A percentile compares a stretch with the other conserved stretches of the same genome.
These are phyloP conservation scores for Lasioglossum marginatum DNA, from an alignment of 2,888 invertebrate genomes.

Conservation along the genomic window DNA sequence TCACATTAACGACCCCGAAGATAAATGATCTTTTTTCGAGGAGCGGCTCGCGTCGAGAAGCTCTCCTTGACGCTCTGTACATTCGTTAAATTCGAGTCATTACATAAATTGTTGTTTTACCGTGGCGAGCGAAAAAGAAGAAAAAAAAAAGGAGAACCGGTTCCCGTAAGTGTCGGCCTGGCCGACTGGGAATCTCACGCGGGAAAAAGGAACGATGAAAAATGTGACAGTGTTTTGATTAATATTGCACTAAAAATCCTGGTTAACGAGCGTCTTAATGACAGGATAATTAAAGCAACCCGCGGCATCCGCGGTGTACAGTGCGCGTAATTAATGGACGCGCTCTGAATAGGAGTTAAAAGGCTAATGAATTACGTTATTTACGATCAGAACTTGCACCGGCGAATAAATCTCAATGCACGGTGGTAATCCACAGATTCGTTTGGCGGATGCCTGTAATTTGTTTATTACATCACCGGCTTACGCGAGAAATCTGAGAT, in stretches of 20 bases:
- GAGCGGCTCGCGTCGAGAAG: slow-evolving; percentile 9
- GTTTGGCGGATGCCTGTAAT: neutral
- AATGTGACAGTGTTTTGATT: slow-evolving; percentile 19
- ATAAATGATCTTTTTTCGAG: slow-evolving; percentile 56
- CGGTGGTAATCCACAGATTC: neutral
- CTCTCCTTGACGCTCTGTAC: slow-evolving; percentile 4
- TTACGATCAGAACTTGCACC: slow-evolving; percentile 9
- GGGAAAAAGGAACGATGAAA: neutral
- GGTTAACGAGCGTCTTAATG: slow-evolving; percentile 46
- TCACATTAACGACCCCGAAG: slow-evolving; percentile 56
- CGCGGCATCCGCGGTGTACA: neutral
- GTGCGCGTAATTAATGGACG: slow-evolving; percentile 22
- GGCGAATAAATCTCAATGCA: neutral
- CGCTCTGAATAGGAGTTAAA: slow-evolving; percentile 1
- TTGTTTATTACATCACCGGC: slow-evolving; percentile 1
- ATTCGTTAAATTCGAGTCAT: slow-evolving; percentile 40
- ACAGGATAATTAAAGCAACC: slow-evolving; percentile 36
- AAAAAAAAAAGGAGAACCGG: neutral
- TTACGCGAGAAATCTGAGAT: slow-evolving; percentile 9
- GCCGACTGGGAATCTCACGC: neutral
- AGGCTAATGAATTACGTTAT: slow-evolving; percentile 42
- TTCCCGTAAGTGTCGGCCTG: neutral
- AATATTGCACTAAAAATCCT: slow-evolving; percentile 26
- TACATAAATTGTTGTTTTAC: slow-evolving; percentile 45
- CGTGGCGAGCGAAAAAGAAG: neutral